Evolutionary conservation across 2,888 invertebrate genomes (phyloP).

Genomic region (Apodemia duryi): DNA sequence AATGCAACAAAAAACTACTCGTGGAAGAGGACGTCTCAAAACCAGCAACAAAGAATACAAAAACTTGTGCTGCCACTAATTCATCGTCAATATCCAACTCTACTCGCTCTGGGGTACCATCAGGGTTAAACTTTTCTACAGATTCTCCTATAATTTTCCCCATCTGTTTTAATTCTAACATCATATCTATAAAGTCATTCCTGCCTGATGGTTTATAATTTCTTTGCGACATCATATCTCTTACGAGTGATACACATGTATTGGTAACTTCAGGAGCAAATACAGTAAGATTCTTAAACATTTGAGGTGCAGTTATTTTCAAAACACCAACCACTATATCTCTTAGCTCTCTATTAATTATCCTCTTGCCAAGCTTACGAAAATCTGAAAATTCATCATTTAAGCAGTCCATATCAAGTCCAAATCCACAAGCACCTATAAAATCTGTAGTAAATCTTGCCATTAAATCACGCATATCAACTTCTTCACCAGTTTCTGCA

Average conservation of each 20-base stretch:
- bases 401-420: slow-evolving; percentile 59
- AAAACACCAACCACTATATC: slow-evolving; percentile 45
- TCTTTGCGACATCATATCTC: slow-evolving; percentile 44
- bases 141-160: slow-evolving; percentile 52
- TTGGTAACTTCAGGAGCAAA: slow-evolving; percentile 33
- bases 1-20: slow-evolving; percentile 55
- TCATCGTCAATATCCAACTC: slow-evolving; percentile 47
- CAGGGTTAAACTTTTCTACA: slow-evolving; percentile 41
- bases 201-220: slow-evolving; percentile 46
- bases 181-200: slow-evolving; percentile 45
- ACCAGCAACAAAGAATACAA: slow-evolving; percentile 61
- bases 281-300: slow-evolving; percentile 35
- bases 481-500: slow-evolving; percentile 34
- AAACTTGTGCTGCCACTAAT: slow-evolving; percentile 51
- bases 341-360: slow-evolving; percentile 51
- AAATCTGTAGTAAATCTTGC: slow-evolving; percentile 46
- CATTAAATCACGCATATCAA: slow-evolving; percentile 55
- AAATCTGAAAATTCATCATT: slow-evolving; percentile 59
- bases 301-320: slow-evolving; percentile 42
- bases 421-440: slow-evolving; percentile 66
- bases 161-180: slow-evolving; percentile 43
- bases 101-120: slow-evolving; percentile 44
- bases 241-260: slow-evolving; percentile 37
- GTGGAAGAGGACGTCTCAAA: slow-evolving; percentile 68
- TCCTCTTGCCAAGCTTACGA: slow-evolving; percentile 57